These are phyloP conservation scores for Cardiocondyla obscurior DNA, from an alignment of 1,140 invertebrate species.

Conservation along the genomic window DNA sequence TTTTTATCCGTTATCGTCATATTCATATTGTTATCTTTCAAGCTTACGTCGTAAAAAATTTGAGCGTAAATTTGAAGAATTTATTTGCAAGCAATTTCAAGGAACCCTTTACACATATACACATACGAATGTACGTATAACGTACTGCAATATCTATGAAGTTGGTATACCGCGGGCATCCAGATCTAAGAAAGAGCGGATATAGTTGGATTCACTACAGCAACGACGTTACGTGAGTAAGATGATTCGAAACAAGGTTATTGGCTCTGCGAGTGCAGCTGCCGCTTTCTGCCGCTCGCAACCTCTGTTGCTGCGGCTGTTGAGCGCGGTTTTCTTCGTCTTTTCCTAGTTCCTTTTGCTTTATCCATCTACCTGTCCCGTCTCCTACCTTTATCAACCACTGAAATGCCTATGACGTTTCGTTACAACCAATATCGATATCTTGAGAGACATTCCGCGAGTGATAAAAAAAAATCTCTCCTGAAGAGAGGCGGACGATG, in stretches of 20 bases:
- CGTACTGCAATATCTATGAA: slow-evolving; percentile 24
- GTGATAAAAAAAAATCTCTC: not conserved
- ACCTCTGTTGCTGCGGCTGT: slow-evolving; percentile 71
- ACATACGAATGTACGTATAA: slow-evolving; percentile 16
- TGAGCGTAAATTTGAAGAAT: not conserved
- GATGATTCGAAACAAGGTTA: slow-evolving; percentile 79
- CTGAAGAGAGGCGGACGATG: too few relatives aligned
- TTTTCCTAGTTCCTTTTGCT: slow-evolving; percentile 23
- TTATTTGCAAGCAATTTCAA: not conserved
- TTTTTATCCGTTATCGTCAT: too few relatives aligned
- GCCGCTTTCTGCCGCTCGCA: slow-evolving; percentile 63
- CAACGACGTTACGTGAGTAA: slow-evolving; percentile 75
- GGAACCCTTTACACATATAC: slow-evolving; percentile 12
- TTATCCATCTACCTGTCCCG: not conserved
- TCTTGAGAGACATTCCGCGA: not conserved
- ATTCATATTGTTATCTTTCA: too few relatives aligned
- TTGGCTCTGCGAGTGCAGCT: slow-evolving; percentile 76
- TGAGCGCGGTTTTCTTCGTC: slow-evolving; percentile 45
- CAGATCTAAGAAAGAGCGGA: slow-evolving; percentile 60
- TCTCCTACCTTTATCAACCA: slow-evolving; percentile 5
- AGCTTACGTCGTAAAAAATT: too few relatives aligned
- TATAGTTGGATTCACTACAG: slow-evolving; percentile 65
- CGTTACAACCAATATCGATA: slow-evolving; percentile 12
- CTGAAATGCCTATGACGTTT: slow-evolving; percentile 7
- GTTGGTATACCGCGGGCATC: slow-evolving; percentile 51